Conservation (phyloP, 2,113 vertebrate species). For the Hiodon alosoides region DNA sequence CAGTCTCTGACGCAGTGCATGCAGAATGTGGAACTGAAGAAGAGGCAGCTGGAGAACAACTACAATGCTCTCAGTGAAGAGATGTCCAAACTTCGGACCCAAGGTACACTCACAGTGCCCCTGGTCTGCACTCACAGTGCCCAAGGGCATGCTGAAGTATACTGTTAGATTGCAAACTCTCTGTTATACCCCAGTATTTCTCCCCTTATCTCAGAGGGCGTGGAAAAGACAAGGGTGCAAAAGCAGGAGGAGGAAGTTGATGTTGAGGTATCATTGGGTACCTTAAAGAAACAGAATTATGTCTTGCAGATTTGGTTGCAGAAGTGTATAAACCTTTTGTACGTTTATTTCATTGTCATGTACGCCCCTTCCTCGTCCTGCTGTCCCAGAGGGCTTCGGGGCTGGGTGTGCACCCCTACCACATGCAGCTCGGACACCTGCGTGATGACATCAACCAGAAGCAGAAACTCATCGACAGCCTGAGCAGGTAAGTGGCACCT, state of each 20-base stretch:
- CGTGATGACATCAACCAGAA: constrained; percentile 89
- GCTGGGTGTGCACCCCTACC: constrained; percentile 72
- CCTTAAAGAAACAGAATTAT: not conserved
- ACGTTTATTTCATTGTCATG: not conserved
- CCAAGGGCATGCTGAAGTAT: not conserved
- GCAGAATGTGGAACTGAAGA: constrained; percentile 87
- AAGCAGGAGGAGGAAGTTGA: constrained; percentile 53
- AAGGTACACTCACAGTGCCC: constrained; percentile 54
- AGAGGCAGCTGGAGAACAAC: constrained; percentile 83
- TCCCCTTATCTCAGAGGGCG: constrained; percentile 46
- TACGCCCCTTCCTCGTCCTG: constrained; percentile 3
- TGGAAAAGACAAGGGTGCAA: constrained; percentile 47
- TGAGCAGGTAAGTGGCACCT: constrained; percentile 71
- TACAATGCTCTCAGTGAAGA: constrained; percentile 85
- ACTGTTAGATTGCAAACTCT: no score
- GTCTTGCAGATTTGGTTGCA: not conserved
- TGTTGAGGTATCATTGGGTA: constrained; percentile 43
- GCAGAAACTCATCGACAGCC: constrained; percentile 81
- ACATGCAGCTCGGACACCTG: constrained; percentile 78
- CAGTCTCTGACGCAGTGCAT: constrained; percentile 87
- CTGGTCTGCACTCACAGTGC: not conserved
- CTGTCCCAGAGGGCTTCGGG: constrained; percentile 61
- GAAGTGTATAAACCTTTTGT: not conserved
- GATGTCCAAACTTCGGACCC: constrained; percentile 76
- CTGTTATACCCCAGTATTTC: no score